These are phyloP conservation scores for Halocynthia aurantium DNA, from an alignment of 23 tunicate species.

Conservation along the genomic window DNA sequence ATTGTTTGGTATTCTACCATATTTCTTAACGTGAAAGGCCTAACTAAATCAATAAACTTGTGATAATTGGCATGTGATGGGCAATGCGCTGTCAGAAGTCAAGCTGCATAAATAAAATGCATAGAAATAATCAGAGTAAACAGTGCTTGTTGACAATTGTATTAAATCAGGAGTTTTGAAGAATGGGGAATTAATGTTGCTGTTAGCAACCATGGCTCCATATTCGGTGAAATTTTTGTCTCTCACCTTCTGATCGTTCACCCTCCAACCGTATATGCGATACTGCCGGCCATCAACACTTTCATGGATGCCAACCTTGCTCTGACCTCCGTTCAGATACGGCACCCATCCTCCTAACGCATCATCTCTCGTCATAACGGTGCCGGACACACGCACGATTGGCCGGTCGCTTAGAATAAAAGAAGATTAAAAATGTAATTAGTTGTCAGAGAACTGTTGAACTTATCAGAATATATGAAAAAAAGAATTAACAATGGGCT, in stretches of 20 bases:
- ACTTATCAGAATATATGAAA: neutral
- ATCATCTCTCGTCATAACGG: constrained; percentile 83
- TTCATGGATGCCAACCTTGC: constrained; percentile 82
- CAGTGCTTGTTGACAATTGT: no score
- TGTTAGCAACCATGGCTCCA: no score
- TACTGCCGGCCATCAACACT: constrained; percentile 47
- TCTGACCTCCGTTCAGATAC: constrained; percentile 58
- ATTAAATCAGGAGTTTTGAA: no score
- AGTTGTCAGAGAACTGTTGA: neutral
- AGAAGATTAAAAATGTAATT: neutral
- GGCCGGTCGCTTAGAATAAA: constrained; percentile 76
- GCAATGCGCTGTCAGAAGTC: no score
- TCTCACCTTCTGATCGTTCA: constrained; percentile 61
- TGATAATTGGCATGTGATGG: no score
- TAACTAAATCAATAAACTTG: no score
- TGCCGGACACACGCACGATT: constrained; percentile 78
- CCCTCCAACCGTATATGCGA: constrained; percentile 59
- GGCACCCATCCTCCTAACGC: constrained; percentile 65
- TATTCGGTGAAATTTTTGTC: no score
- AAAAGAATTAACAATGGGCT: neutral
- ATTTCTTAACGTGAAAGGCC: no score
- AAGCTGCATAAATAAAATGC: no score
- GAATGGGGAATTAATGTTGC: no score
- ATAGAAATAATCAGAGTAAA: no score
- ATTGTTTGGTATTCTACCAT: no score